Base-by-base conservation (phyloP, 2,797 vertebrate species). In the Orientallactaga sibirica region DNA sequence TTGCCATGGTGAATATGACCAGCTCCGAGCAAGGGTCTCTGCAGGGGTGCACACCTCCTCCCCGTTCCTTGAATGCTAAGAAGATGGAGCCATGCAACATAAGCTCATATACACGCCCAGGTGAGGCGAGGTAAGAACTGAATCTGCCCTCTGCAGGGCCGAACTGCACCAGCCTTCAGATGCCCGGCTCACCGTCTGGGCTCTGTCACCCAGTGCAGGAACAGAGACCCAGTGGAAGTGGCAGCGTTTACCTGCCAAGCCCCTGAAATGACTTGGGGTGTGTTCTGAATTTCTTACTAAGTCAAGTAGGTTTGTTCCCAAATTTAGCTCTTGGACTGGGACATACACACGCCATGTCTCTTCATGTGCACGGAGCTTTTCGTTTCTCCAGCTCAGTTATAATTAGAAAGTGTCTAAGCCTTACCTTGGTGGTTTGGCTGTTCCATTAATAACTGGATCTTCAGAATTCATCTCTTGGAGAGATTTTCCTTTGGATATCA, bases 381-480 rank as follows among this genome's bases (percentile, higher is more conserved):
- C 27, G 87, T 66, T 85, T 77, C 86, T 78, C 81, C 61, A 78
- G 68, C 37, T 93, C 77, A 48, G 43, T 91, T 89, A 81, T 91
- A 93, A 87, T 84, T 85, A 86, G 43, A 84, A 93, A 27, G 70
- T 37, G 80, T 62, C 85, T 94, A 64, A 89, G 58, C 71, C 68
- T 84, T 22, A 82, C 87, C 84, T 91, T 16, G 0, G 87, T 74
- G 78, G 43, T 75, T 93, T 86, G 74, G 33, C 33, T 66, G 87
- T 71, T 77, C 85, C 78, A 87, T 77, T 94, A 91, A 83, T 73
- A 93, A 68, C 20, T 67, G 74, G 83, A 70, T 88, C 80, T 83
- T 92, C 33, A 48, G 76, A 88, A 89, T 89, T 89, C 68, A 75
- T 81, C 64, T 91, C 74, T 87, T 62, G 5, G 5, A 81, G 74